Percentiles rank a stretch among this genome's conserved stretches.
These are phyloP conservation scores for Anodontia alba DNA, from an alignment of 2,888 invertebrate genomes.

Conservation along the genomic window DNA sequence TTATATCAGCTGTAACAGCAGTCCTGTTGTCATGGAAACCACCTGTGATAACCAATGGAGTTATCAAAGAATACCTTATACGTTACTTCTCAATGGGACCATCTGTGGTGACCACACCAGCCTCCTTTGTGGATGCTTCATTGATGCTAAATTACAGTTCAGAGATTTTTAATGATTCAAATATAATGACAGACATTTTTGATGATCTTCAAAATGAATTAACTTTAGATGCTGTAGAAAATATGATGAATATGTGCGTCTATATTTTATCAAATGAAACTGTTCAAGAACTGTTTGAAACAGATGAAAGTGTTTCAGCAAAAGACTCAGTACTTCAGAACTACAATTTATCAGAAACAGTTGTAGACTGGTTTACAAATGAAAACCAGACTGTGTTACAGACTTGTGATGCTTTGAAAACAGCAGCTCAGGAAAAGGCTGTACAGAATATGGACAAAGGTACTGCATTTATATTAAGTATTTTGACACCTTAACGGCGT, in stretches of 20 bases:
- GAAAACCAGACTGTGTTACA: conserved; percentile 12
- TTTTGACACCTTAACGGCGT: too few species aligned
- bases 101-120: conserved; percentile 17
- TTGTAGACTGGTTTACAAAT: conserved; percentile 27
- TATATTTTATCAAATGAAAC: conserved; percentile 38
- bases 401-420: conserved; percentile 11
- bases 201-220: conserved; percentile 20
- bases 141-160: conserved; percentile 29
- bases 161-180: conserved; percentile 34
- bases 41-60: conserved; percentile 62
- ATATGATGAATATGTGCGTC: conserved; percentile 43
- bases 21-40: conserved; percentile 63
- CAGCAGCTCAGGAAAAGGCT: neutral
- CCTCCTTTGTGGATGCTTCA: conserved; percentile 19
- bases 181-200: conserved; percentile 31
- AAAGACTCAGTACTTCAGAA: neutral
- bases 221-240: conserved; percentile 14
- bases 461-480: neutral
- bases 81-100: conserved; percentile 53
- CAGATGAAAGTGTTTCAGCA: neutral
- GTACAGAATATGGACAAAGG: neutral
- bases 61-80: conserved; percentile 59
- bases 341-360: neutral
- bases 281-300: neutral
- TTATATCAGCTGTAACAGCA: conserved; percentile 49